Percentiles rank a stretch among this genome's conserved stretches.
Conservation (phyloP, 2,797 vertebrate species). For the Sebastes dallii region DNA sequence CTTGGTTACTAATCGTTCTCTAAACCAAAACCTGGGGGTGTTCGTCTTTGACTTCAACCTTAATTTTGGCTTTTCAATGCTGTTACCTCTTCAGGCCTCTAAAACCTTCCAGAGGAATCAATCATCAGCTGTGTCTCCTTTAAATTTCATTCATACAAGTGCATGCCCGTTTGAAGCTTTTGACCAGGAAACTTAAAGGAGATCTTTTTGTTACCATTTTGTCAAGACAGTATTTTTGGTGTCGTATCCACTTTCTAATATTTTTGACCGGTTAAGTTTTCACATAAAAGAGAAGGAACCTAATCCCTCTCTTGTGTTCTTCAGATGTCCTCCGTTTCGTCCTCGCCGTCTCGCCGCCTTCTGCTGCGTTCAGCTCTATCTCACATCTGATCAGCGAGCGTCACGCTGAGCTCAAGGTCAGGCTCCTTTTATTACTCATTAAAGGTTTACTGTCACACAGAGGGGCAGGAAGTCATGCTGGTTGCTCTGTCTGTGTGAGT, state of each 20-base stretch:
- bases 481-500: neutral
- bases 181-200: neutral
- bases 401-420: slow-evolving; percentile 53
- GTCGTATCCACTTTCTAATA: neutral
- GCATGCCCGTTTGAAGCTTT: neutral
- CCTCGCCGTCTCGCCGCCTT: neutral
- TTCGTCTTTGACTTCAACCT: neutral
- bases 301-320: neutral
- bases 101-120: too few species aligned
- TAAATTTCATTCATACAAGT: too few species aligned
- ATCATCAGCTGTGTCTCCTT: too few species aligned
- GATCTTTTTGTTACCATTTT: too few species aligned
- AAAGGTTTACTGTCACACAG: slow-evolving; percentile 52
- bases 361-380: slow-evolving; percentile 29
- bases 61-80: too few species aligned
- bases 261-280: neutral
- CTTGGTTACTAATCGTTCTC: neutral
- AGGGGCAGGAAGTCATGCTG: slow-evolving; percentile 16
- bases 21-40: neutral
- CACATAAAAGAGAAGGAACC: neutral
- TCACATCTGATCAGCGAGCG: slow-evolving; percentile 21
- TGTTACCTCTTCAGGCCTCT: too few species aligned
- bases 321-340: neutral
- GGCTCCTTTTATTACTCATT: slow-evolving; percentile 50
- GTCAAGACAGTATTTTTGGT: neutral